Base-by-base conservation (phyloP, 2,888 invertebrate genomes). In the Catocala nupta region DNA sequence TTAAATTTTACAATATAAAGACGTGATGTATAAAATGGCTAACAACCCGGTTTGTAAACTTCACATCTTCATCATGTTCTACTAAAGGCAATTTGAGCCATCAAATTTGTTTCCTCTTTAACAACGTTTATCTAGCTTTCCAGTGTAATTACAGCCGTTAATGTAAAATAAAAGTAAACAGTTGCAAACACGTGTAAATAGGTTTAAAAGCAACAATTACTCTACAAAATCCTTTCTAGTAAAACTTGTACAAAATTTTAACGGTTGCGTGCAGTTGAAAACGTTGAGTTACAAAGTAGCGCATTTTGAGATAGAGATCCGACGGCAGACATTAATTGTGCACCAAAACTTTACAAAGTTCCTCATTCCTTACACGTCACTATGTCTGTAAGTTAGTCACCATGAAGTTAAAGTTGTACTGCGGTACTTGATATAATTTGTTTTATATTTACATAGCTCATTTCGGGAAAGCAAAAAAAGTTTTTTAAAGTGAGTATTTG, bases 271-370 rank as follows among this genome's bases (percentile, higher is more conserved):
- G 42, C 58, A 60, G 59, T 59, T 55, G 50, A 65, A 69, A 69
- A 69, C 6, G 53, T 54, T 13, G 53, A 75, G 50, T 69, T 51
- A 58, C 63, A 66, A 72, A 75, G 60, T 65, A 65, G 57, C 42
- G 36, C 36, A 44, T 54, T 65, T 66, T 56, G 58, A 51, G 68
- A 70, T 65, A 65, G 55, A 65, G 64, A 65, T 65, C 65, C 54
- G 49, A 51, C 56, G 55, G 45, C 56, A 71, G 69, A 75, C 68
- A 66, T 73, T 76, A 75, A 78, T 80, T 76, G 68, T 72, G 68
- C 73, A 73, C 59, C 56, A 59, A 69, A 81, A 81, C 58, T 80
- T 68, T 65, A 59, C 55, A 53, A 72, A 75, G 69, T 75, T 71
- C 56, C 65, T 65, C 58, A 72, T 77, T 75, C 71, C 75, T 71